Evolutionary conservation across 1,140 invertebrate species (phyloP).

Genomic region (Babylonia areolata): DNA sequence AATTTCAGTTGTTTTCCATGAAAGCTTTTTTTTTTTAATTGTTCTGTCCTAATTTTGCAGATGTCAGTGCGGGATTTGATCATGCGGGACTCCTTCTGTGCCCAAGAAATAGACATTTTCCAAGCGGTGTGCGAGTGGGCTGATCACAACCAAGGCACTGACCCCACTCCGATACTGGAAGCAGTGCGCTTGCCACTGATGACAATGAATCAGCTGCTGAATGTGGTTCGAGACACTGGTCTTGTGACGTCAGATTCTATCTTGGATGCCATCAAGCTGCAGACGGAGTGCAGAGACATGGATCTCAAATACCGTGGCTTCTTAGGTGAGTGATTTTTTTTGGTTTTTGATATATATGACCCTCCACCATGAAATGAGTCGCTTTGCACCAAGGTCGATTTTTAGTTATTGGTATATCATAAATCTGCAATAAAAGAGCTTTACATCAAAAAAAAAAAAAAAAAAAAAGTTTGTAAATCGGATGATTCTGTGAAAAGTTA

Average conservation of each 20-base stretch:
- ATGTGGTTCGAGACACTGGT: conserved; percentile 88
- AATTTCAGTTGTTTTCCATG: no score
- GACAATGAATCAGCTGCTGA: conserved; percentile 89
- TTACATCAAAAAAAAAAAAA: no score
- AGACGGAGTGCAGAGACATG: conserved; percentile 85
- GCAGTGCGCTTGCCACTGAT: conserved; percentile 91
- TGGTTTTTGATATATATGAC: no score
- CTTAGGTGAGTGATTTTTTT: conserved; percentile 82
- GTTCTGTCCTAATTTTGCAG: not conserved
- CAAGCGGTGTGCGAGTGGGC: conserved; percentile 91
- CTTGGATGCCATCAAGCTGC: conserved; percentile 93
- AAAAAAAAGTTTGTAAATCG: no score
- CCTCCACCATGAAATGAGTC: no score
- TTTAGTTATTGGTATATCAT: no score
- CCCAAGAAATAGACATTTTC: conserved; percentile 96
- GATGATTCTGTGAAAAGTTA: no score
- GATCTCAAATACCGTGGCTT: conserved; percentile 86
- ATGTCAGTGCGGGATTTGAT: conserved; percentile 83
- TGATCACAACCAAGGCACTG: conserved; percentile 83
- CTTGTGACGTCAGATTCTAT: conserved; percentile 92
- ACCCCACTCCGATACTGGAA: conserved; percentile 73
- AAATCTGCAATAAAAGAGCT: no score
- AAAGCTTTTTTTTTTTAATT: no score
- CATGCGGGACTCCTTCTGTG: conserved; percentile 95
- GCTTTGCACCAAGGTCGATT: no score